Conservation (phyloP, 2,797 vertebrate species). For the Macropus fuliginosus region DNA sequence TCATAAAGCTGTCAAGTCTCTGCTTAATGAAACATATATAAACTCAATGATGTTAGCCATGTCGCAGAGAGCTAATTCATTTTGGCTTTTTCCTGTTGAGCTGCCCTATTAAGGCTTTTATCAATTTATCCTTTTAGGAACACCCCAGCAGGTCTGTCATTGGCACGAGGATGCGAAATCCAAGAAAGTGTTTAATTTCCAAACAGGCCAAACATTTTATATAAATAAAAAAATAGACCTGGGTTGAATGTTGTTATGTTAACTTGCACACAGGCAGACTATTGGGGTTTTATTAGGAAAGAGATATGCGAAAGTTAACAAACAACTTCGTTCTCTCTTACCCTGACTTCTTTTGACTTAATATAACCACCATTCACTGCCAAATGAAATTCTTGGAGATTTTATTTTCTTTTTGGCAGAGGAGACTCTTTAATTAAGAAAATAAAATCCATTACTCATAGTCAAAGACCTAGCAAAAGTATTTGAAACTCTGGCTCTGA, state of each 20-base stretch:
- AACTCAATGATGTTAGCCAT: conserved; percentile 85
- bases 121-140: conserved; percentile 81
- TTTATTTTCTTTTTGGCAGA: conserved; percentile 21
- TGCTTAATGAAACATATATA: conserved; percentile 89
- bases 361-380: not conserved
- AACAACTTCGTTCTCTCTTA: conserved; percentile 25
- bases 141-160: conserved; percentile 69
- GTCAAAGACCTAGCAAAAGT: conserved; percentile 23
- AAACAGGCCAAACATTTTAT: conserved; percentile 79
- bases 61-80: conserved; percentile 85
- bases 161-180: conserved; percentile 77
- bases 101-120: conserved; percentile 81
- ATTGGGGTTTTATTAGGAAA: conserved; percentile 64
- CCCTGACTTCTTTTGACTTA: not conserved
- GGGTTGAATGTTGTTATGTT: conserved; percentile 60
- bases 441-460: conserved; percentile 41
- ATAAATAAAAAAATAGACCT: conserved; percentile 78
- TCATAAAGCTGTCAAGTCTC: conserved; percentile 90
- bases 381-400: conserved; percentile 38
- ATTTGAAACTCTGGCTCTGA: conserved; percentile 40
- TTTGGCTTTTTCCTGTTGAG: conserved; percentile 81
- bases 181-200: conserved; percentile 83
- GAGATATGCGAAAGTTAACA: conserved; percentile 58
- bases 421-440: conserved; percentile 49
- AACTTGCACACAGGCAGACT: conserved; percentile 49